A percentile compares a stretch with the other conserved stretches of the same genome.
These are phyloP conservation scores for Pelagia noctiluca DNA, from an alignment of 30 jellyfish, hydroid and myxozoan genomes.

Conservation along the genomic window DNA sequence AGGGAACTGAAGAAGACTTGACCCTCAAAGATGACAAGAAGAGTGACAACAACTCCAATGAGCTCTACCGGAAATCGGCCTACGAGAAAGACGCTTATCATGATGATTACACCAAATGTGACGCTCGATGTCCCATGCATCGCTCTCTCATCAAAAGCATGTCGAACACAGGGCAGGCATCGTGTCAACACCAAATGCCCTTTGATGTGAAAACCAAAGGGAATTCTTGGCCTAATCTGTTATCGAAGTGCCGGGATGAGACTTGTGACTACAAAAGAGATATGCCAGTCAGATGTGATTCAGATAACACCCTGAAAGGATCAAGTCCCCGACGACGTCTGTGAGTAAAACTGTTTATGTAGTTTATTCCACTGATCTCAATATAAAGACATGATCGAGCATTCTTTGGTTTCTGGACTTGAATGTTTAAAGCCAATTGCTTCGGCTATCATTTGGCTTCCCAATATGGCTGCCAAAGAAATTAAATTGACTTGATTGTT, in stretches of 20 bases:
- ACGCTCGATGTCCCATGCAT: slow-evolving; percentile 41
- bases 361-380: no score
- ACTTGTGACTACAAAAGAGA: slow-evolving; percentile 30
- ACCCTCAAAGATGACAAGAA: not conserved
- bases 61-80: slow-evolving; percentile 15
- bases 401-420: no score
- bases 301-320: not conserved
- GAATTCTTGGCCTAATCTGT: slow-evolving; percentile 51
- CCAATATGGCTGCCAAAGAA: no score
- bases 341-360: no score
- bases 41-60: slow-evolving; percentile 14
- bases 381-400: no score
- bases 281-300: slow-evolving; percentile 13
- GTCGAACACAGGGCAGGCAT: slow-evolving; percentile 54
- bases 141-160: slow-evolving; percentile 53
- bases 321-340: not conserved
- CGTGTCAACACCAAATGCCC: slow-evolving; percentile 41
- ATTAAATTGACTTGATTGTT: no score
- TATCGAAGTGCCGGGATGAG: slow-evolving; percentile 20
- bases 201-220: slow-evolving; percentile 40
- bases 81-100: slow-evolving; percentile 41
- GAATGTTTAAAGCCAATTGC: no score
- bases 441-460: no score
- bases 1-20: slow-evolving; percentile 51
- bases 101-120: slow-evolving; percentile 1